Base-by-base conservation (phyloP, 2,113 vertebrate genomes). In the Potamarius usumacintae region DNA sequence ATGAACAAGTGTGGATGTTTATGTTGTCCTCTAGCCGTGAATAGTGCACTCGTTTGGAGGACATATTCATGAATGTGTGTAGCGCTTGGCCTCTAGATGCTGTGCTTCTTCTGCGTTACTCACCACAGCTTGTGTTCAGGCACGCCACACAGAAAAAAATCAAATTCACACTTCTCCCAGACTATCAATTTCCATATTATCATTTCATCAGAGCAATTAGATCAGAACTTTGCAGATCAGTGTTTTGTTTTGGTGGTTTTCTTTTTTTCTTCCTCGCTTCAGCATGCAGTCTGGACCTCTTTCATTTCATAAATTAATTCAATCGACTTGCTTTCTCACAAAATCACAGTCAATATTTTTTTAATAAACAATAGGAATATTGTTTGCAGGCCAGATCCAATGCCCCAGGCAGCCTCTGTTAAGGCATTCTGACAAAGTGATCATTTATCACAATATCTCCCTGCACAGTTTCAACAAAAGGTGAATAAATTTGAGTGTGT, bases 201-300 rank as follows among this genome's bases (percentile, higher is more conserved):
- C 58, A 79, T 55, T 79, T 86, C 85, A 86, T 83, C 86, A 76
- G 42, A 63, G 57, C 69, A 87, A 63, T 83, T 63, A 83, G 53
- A 57, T 14, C n/a, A 4, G 25, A 50, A 72, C 72, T 74, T 74
- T 86, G 65, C 78, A 72, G 30, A 60, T 42, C 42, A 42, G 42
- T 42, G 42, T 42, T 42, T 42, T 42, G 42, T 42, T 42, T 42
- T 42, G 42, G 42, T 42, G 42, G 65, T 72, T 42, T 17, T n/a
- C 11, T n/a, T 69, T 57, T 62, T 53, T 34, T 17, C 2, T 27
- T 69, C 30, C 27, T 18, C 6, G 7, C 17, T 81, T 2, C 25
- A 86, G 48, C 25, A 48, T 48, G 58, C 58, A 30, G n/a, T 9
- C 52, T n/a, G 60, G 17, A 55, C 55, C 60, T 22, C 60, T 86